Base-by-base conservation (phyloP, 2,113 vertebrate species). In the Ornithorhynchus anatinus region DNA sequence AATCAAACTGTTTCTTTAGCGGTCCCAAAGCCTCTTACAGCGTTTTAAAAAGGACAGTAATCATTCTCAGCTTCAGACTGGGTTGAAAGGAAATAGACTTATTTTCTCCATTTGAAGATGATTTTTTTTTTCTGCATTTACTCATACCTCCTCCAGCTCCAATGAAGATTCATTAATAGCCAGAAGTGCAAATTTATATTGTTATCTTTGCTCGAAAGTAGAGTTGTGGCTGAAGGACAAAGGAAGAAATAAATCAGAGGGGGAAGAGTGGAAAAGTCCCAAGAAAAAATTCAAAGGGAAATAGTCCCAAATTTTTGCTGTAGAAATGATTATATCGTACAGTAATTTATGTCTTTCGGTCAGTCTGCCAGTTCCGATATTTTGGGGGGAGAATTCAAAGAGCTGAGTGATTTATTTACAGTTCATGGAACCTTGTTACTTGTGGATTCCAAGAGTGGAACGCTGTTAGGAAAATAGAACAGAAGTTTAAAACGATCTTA, bases 401-500 rank as follows among this genome's bases (percentile, higher is more conserved):
- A 43, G 17, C 22, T 7, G 2, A 11, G 27, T 13, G 15, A 13
- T 1, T 40, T 23, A 3, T 14, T 47, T 31, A 17, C 7, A n/a
- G 19, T 8, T 2, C 0, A 22, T 7, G 16, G n/a, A 10, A 15
- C 13, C 23, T 36, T 5, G 6, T 20, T 10, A 2, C 4, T n/a
- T 11, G 33, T 5, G 14, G 17, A 31, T 19, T 11, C n/a, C 9
- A 7, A 0, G 14, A n/a, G n/a, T 5, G 22, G 9, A 7, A 11
- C 0, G 3, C 6, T 0, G 0, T 22, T 4, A 4, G 3, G n/a
- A n/a, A n/a, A 45, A 1, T 6, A 20, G 35, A 15, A 3, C 0
- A 23, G 5, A 31, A 27, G 2, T 5, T 20, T 36, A 45, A 29
- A 2, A 5, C 1, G 32, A 6, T 20, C n/a, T 1, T 39, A 15